Percentiles rank a stretch among this genome's conserved stretches.
These are phyloP conservation scores for Brachionus rubens DNA, from an alignment of 1,140 invertebrate species.

Conservation along the genomic window DNA sequence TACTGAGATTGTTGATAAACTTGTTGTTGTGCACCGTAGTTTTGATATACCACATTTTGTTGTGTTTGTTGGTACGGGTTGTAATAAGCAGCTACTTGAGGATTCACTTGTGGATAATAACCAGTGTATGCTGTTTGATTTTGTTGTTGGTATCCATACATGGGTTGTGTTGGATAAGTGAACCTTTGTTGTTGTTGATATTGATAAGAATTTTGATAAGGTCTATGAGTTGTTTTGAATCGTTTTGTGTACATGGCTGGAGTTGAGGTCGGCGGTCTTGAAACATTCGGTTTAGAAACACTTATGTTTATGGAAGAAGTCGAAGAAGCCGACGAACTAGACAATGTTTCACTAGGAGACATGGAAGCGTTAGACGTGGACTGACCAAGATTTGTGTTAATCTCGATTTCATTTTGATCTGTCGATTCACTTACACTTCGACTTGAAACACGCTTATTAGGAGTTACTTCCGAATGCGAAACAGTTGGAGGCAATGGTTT, in stretches of 20 bases:
- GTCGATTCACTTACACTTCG: slow-evolving; percentile 17
- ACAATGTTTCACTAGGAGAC: slow-evolving; percentile 1
- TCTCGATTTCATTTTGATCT: slow-evolving; percentile 10
- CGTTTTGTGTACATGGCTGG: slow-evolving; percentile 4
- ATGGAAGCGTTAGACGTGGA: neutral
- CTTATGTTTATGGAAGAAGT: neutral
- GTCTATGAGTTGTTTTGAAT: slow-evolving; percentile 21
- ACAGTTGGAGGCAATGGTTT: slow-evolving; percentile 41
- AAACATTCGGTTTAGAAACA: neutral
- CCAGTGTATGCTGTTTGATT: neutral
- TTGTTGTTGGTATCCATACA: neutral
- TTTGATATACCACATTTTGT: neutral
- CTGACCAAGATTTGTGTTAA: neutral
- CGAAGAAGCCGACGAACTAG: neutral
- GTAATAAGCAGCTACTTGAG: neutral
- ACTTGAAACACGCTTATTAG: slow-evolving; percentile 5
- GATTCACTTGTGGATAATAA: slow-evolving; percentile 4
- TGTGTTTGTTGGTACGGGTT: too few relatives aligned
- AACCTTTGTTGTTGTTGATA: neutral
- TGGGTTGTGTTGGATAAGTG: neutral
- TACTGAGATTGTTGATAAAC: slow-evolving; percentile 18
- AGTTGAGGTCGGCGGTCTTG: neutral
- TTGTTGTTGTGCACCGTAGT: neutral
- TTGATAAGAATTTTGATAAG: slow-evolving; percentile 23
- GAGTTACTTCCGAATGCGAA: slow-evolving; percentile 8